Conservation (phyloP, 1,140 invertebrate species). For the Leptonema lineaticorne region DNA sequence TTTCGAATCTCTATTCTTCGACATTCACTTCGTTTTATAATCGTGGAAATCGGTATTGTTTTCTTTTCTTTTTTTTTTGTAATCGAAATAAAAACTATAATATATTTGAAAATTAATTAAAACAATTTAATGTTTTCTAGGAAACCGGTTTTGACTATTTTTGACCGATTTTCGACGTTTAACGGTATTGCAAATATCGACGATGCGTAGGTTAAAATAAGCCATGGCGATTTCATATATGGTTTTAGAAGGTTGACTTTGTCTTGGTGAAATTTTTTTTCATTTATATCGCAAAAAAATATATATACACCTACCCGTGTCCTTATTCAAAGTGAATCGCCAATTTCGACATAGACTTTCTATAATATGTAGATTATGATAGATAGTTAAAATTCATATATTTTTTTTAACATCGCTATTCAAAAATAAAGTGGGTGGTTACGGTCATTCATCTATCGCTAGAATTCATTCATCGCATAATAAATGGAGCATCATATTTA, state of each 20-base stretch:
- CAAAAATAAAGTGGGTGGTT: not conserved
- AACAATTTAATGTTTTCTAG: not conserved
- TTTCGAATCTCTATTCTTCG: not conserved
- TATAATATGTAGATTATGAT: not conserved
- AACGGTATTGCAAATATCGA: no score
- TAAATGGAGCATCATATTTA: slow-evolving; percentile 3
- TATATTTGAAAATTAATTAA: not conserved
- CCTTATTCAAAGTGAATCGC: not conserved
- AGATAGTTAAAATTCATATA: not conserved
- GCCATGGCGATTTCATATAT: no score
- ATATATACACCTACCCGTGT: not conserved
- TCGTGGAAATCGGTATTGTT: no score
- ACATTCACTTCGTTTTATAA: not conserved
- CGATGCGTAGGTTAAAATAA: no score
- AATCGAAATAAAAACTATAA: not conserved
- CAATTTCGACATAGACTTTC: not conserved
- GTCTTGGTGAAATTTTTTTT: not conserved
- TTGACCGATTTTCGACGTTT: no score
- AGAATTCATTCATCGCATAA: slow-evolving; percentile 18
- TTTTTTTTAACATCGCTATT: not conserved
- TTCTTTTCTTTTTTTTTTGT: no score
- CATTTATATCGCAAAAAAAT: not conserved
- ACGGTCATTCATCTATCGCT: slow-evolving; percentile 25
- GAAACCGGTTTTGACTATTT: not conserved
- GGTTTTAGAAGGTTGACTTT: not conserved